Base-by-base conservation (phyloP, 2,113 vertebrate genomes). In the Paratilapia polleni region DNA sequence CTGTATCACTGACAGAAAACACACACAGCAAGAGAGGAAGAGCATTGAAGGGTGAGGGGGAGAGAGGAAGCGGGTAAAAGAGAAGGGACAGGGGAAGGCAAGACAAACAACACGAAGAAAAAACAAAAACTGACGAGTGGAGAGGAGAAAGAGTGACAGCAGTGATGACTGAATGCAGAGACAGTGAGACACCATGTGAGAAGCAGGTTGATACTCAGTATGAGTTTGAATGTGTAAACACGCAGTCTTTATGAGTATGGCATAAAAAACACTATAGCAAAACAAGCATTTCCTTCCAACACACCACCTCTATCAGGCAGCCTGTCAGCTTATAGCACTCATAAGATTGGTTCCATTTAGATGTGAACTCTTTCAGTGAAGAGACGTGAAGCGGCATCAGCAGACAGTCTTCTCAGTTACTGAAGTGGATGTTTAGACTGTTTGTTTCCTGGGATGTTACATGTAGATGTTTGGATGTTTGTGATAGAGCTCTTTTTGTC, bases 1-100 rank as follows among this genome's bases (percentile, higher is more conserved):
- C 81, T 81, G 84, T 36, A 85, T 87, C 82, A 88, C 74, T 77
- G 86, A 87, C 56, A 63, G 86, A 88, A 82, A 80, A 89, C 78
- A 80, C 78, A 79, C 41, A 78, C 19, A 82, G 78, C 28, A 10
- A 64, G 63, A 85, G 54, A 76, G 64, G 78, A 84, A 84, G 73
- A 88, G 61, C 70, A 56, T 76, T 47, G 85, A 68, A 54, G 56
- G 43, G 28, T 43, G 66, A 57, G 26, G 31, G 22, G 19, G 52
- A 68, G 38, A 6, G 47, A 64, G 43, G 52, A 61, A 28, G 43
- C 3, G 8, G 74, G 66, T 19, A 31, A 76, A 80, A 62, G 36
- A 78, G 36, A 11, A 8, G 15, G 47, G 64, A 22, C 3, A n/a
- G 24, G 66, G 13, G 22, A 43, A 56, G 31, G 6, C 54, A 78